Evolutionary conservation across 2,113 vertebrate species (phyloP).

Genomic region (Loxodonta africana): DNA sequence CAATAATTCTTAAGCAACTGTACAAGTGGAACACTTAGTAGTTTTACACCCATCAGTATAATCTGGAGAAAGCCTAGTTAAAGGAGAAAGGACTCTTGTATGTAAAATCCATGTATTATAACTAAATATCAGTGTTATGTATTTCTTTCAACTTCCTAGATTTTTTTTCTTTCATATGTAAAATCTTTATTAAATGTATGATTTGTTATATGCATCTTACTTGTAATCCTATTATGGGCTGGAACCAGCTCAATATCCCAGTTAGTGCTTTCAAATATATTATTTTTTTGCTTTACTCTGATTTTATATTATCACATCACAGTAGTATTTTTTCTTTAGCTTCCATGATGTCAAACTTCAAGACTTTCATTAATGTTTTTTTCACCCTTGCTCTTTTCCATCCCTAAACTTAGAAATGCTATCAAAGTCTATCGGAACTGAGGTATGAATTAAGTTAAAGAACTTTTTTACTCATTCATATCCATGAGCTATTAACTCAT

Average conservation of each 20-base stretch:
- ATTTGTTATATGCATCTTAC: not conserved
- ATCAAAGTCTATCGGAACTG: slow-evolving; percentile 51
- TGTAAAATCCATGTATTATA: not conserved
- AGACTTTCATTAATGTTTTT: not conserved
- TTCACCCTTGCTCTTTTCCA: slow-evolving; percentile 19
- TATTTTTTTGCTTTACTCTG: not conserved
- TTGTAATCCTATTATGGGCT: not conserved
- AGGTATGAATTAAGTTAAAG: slow-evolving; percentile 67
- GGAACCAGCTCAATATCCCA: not conserved
- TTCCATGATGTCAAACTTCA: not conserved
- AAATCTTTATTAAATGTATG: not conserved
- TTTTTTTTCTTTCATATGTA: not conserved
- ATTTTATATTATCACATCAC: not conserved
- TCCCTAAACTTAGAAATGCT: slow-evolving; percentile 47
- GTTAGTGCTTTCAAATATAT: not conserved
- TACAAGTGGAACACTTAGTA: not conserved
- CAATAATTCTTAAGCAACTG: not conserved
- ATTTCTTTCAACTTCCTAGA: not conserved
- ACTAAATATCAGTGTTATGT: not conserved
- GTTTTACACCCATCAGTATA: too few species aligned
- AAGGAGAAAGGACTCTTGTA: not conserved
- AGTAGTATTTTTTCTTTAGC: too few species aligned
- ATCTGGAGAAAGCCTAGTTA: not conserved
- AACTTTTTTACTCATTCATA: slow-evolving; percentile 58
- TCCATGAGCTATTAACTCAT: slow-evolving; percentile 73